A percentile compares a stretch with the other conserved stretches of the same genome.
phyloP scores from a whole-genome alignment of 2,113 vertebrate genomes.

The Synchiropus splendidus region DNA sequence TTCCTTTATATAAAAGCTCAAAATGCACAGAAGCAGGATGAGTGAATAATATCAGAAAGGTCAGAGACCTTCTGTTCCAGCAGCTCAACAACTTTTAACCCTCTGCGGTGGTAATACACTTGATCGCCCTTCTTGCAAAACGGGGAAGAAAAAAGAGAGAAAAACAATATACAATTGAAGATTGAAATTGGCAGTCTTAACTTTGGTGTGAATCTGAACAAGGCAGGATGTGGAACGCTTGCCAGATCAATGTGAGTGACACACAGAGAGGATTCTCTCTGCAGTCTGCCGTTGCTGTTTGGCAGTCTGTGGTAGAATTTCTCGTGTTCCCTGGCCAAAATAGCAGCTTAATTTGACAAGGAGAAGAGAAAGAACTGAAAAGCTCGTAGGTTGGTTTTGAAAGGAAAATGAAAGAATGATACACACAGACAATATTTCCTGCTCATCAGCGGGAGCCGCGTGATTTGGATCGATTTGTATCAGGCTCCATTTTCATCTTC shows the following conservation, averaged over 20 bases:
- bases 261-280: slow-evolving; percentile 32
- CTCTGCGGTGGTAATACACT: too few species aligned
- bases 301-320: slow-evolving; percentile 30
- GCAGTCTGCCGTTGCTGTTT: slow-evolving; percentile 29
- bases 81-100: too few species aligned
- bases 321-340: slow-evolving; percentile 22
- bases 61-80: too few species aligned
- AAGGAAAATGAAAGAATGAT: too few species aligned
- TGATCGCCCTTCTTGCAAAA: too few species aligned
- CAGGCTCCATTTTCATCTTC: slow-evolving; percentile 18
- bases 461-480: slow-evolving; percentile 18
- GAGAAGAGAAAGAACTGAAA: slow-evolving; percentile 21
- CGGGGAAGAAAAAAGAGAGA: too few species aligned
- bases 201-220: slow-evolving; percentile 4
- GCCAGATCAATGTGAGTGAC: slow-evolving; percentile 8
- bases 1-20: too few species aligned
- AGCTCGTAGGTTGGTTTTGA: slow-evolving; percentile 24
- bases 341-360: slow-evolving; percentile 30
- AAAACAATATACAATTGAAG: slow-evolving; percentile 11
- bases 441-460: slow-evolving; percentile 8
- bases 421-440: background rate
- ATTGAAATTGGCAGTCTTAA: too few species aligned
- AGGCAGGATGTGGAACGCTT: slow-evolving; percentile 12
- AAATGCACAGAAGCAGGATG: too few species aligned
- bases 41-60: too few species aligned